phyloP scores from a whole-genome alignment of 1,140 invertebrate species.

The Leptinotarsa defecta region DNA sequence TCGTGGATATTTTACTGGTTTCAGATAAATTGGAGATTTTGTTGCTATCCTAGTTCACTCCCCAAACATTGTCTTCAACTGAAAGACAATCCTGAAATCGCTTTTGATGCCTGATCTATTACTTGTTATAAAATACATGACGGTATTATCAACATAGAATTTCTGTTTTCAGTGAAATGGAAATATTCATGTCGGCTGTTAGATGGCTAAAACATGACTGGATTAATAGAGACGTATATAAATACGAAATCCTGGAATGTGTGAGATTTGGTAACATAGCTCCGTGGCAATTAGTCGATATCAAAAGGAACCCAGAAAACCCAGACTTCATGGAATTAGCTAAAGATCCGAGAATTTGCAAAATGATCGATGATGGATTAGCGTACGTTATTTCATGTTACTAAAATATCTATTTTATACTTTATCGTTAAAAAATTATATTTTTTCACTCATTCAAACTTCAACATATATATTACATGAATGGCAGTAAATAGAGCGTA shows the following conservation, averaged over 20 bases:
- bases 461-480: too few relatives aligned
- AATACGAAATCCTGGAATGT: conserved; percentile 66
- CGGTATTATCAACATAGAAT: neutral
- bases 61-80: too few relatives aligned
- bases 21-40: too few relatives aligned
- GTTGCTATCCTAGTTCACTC: too few relatives aligned
- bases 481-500: too few relatives aligned
- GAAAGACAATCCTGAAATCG: too few relatives aligned
- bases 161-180: conserved; percentile 65
- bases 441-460: too few relatives aligned
- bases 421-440: too few relatives aligned
- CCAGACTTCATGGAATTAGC: conserved; percentile 70
- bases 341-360: conserved; percentile 66
- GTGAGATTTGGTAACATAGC: conserved; percentile 75
- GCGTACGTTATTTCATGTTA: conserved; percentile 60
- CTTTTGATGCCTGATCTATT: too few relatives aligned
- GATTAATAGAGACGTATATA: conserved; percentile 60
- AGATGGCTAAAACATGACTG: conserved; percentile 74
- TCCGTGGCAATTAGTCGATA: conserved; percentile 73
- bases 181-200: conserved; percentile 75
- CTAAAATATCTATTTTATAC: too few relatives aligned
- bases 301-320: conserved; percentile 71
- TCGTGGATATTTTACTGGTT: too few relatives aligned
- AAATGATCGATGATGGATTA: conserved; percentile 74
- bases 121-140: neutral